These are phyloP conservation scores for Kobus ellipsiprymnus DNA, from an alignment of 2,113 vertebrate species.

Conservation along the genomic window DNA sequence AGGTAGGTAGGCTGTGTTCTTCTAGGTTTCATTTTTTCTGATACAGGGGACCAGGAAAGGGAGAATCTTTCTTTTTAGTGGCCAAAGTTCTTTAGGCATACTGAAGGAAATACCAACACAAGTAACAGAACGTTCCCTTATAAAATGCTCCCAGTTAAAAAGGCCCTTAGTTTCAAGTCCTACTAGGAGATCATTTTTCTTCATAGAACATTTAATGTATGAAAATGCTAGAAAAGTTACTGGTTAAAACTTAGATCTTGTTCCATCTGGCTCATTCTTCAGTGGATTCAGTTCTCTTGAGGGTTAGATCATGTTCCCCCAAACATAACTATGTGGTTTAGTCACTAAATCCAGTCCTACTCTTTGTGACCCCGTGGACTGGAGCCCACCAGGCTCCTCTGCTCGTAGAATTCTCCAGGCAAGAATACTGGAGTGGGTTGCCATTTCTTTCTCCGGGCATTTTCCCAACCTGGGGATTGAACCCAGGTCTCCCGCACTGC, in stretches of 20 bases:
- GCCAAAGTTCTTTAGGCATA: not conserved
- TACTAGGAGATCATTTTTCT: not conserved
- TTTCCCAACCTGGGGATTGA: not conserved
- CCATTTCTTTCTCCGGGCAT: not conserved
- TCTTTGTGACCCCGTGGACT: not conserved
- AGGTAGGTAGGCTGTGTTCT: conserved; percentile 68
- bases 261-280: not conserved
- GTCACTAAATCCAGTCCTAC: not conserved
- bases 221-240: not conserved
- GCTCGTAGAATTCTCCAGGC: not conserved
- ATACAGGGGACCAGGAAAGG: not conserved
- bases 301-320: not conserved
- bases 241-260: not conserved
- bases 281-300: not conserved
- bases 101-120: not conserved
- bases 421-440: not conserved
- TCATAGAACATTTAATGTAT: not conserved
- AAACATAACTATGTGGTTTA: not conserved
- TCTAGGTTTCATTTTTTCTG: not conserved
- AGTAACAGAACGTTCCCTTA: not conserved
- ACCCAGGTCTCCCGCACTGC: not conserved
- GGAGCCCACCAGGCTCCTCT: not conserved
- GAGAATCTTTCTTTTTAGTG: not conserved
- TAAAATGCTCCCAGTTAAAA: not conserved
- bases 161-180: not conserved